A percentile compares a stretch with the other conserved stretches of the same genome.
Evolutionary conservation across 2,888 invertebrate species (phyloP).

Genomic region (Callimorpha dominula): DNA sequence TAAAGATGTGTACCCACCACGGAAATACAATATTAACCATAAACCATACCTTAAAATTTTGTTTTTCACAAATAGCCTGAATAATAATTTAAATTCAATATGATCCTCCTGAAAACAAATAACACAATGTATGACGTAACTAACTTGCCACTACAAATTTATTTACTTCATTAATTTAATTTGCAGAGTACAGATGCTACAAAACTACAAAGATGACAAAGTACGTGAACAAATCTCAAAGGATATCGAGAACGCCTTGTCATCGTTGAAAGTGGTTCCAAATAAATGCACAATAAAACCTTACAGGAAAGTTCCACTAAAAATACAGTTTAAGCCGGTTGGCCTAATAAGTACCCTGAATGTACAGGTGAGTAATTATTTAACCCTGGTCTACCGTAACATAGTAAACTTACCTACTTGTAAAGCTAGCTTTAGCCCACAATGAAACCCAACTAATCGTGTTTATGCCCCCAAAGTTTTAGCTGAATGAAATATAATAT

Average conservation of each 20-base stretch:
- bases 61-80: too few species aligned
- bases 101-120: too few species aligned
- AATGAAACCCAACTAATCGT: background rate
- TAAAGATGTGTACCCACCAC: too few species aligned
- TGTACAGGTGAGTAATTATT: constrained; percentile 67
- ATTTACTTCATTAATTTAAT: background rate
- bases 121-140: too few species aligned
- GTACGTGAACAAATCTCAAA: constrained; percentile 70
- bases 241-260: constrained; percentile 75
- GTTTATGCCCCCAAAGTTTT: background rate
- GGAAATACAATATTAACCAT: too few species aligned
- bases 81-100: too few species aligned
- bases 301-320: constrained; percentile 73
- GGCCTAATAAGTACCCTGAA: constrained; percentile 76
- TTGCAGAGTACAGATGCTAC: constrained; percentile 71
- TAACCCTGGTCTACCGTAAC: background rate
- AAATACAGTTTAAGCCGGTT: constrained; percentile 80
- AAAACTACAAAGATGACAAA: constrained; percentile 71
- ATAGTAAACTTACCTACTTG: background rate
- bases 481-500: background rate
- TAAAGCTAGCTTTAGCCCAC: background rate
- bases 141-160: too few species aligned
- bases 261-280: constrained; percentile 77
- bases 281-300: constrained; percentile 71
- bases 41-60: too few species aligned